These are phyloP conservation scores for Petrolisthes cinctipes DNA, from an alignment of 2,888 invertebrate genomes.

Conservation along the genomic window DNA sequence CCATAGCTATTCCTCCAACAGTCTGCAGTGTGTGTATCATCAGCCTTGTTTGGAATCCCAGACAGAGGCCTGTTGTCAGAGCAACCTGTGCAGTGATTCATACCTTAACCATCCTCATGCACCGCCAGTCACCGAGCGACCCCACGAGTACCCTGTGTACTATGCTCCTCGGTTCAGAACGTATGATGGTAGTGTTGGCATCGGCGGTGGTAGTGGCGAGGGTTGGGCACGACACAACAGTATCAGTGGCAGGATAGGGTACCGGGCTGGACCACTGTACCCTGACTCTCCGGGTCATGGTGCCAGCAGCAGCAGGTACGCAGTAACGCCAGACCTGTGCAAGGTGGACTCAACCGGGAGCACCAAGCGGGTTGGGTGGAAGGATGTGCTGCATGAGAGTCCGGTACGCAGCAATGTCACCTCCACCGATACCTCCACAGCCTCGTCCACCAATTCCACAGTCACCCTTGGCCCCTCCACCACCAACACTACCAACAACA, in stretches of 20 bases:
- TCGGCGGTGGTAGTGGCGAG: not conserved
- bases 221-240: constrained; percentile 17
- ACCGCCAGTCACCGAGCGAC: not conserved
- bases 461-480: constrained; percentile 21
- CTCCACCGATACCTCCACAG: not conserved
- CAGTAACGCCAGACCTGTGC: constrained; percentile 21
- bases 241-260: constrained; percentile 14
- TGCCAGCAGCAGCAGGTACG: not conserved
- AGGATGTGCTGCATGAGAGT: constrained; percentile 33
- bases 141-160: constrained; percentile 34
- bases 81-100: not conserved
- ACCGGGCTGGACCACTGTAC: not conserved
- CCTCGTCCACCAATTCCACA: constrained; percentile 24
- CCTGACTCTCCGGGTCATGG: not conserved
- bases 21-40: not conserved
- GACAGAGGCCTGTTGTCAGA: constrained; percentile 19
- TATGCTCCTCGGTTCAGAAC: not conserved
- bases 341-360: constrained; percentile 23
- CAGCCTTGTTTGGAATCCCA: constrained; percentile 17
- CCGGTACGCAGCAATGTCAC: constrained; percentile 15
- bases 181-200: not conserved
- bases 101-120: not conserved
- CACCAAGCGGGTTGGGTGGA: constrained; percentile 38
- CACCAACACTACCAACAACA: not conserved
- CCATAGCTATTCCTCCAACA: constrained; percentile 19